Evolutionary conservation across 2,113 vertebrate genomes (phyloP).

Genomic region (Oreochromis spilurus): DNA sequence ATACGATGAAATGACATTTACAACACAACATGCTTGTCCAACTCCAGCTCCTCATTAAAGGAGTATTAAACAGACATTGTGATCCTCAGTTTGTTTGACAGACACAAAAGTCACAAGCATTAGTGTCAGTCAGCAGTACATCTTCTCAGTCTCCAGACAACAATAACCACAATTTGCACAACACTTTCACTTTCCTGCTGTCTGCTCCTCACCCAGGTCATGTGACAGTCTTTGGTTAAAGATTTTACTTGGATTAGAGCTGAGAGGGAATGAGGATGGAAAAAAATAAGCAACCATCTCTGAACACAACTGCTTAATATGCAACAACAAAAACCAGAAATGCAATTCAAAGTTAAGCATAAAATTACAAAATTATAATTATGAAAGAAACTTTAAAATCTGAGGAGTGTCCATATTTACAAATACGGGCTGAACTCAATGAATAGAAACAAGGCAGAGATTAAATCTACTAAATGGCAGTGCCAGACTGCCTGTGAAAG

Average conservation of each 20-base stretch:
- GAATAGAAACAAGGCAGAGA: conserved; percentile 5
- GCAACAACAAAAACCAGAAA: neutral
- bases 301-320: neutral
- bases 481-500: conserved; percentile 33
- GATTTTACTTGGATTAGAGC: neutral
- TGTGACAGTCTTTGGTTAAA: conserved; percentile 11
- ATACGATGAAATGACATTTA: conserved; percentile 50
- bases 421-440: neutral
- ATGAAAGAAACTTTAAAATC: neutral
- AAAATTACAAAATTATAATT: neutral
- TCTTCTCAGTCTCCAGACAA: neutral
- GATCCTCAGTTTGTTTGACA: neutral
- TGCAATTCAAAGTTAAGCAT: neutral
- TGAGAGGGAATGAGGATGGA: neutral
- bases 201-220: neutral
- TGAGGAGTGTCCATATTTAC: neutral
- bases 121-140: neutral
- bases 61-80: neutral
- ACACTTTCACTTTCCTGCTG: neutral
- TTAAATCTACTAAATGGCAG: conserved; percentile 2
- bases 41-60: conserved; percentile 36
- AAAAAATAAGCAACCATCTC: neutral
- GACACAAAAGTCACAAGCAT: neutral
- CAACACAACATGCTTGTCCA: neutral
- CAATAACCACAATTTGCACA: neutral